Base-by-base conservation (phyloP, 1,140 invertebrate genomes). In the Drosophila carrolli region DNA sequence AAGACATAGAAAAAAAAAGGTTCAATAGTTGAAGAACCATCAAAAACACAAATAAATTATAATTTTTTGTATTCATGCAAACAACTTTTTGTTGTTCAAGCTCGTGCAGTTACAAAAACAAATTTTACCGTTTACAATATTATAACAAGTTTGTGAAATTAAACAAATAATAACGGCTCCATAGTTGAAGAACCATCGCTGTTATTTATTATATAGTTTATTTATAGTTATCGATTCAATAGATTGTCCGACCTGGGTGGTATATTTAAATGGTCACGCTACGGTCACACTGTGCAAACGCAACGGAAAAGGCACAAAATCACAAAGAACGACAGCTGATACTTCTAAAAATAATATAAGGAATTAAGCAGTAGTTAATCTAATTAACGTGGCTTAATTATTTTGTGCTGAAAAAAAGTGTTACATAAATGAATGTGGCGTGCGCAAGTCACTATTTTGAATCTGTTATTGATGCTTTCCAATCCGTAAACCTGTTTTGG, bases 261-360 rank as follows among this genome's bases (percentile, higher is more conserved):
- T 38, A 5, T 32, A 37, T 46, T 67, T 38, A 16, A 32, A 54
- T 37, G 38, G 32, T 43, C 23, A 10, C 16, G 10, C 29, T 41
- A 44, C 47, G 35, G 61, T 27, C 65, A 63, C 55, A 63, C 37
- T 32, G 3, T 9, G 4, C 37, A 7, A 14, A 41, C 47, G 40
- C 27, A 51, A 51, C 65, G 10, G 38, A 50, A 32, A n/a, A 10
- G 32, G 10, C 35, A 66, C 60, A 29, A 43, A 65, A 67, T 65
- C 65, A 66, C 41, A 68, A 65, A 66, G 53, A 68, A 66, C 60
- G 29, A 23, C 47, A 59, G 19, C 47, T 51, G 66, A 60, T 37
- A 38, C 23, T 47, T 72, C 72, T 74, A 75, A 51, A 75, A 75
- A 74, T 75, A 75, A 50, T 48, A 51, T 50, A 19, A 10, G 13